phyloP scores from a whole-genome alignment of 2,797 vertebrate species.

The Remorina albescens region DNA sequence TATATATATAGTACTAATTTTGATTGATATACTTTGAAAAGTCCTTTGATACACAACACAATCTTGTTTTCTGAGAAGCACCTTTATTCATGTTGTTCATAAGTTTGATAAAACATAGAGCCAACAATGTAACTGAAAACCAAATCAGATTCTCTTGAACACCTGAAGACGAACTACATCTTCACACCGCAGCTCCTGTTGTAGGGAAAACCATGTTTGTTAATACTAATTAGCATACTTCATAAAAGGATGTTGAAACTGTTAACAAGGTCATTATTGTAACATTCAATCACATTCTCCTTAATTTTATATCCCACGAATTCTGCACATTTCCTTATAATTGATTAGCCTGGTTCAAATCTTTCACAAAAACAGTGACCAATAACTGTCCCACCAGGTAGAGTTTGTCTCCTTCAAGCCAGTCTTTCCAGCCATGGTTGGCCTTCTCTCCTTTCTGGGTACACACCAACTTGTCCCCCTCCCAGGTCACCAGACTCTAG shows the following conservation, averaged over 20 bases:
- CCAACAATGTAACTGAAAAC: conserved; percentile 23
- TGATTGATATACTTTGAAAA: no score
- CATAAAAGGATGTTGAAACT: neutral
- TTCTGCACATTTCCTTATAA: neutral
- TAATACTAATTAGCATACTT: conserved; percentile 4
- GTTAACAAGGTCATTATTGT: neutral
- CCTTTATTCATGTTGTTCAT: conserved; percentile 46
- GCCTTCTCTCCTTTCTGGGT: conserved; percentile 92
- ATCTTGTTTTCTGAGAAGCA: conserved; percentile 20
- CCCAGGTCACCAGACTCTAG: conserved; percentile 90
- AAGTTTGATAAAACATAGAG: conserved; percentile 14
- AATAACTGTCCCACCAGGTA: conserved; percentile 83
- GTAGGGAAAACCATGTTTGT: conserved; percentile 14
- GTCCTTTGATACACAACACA: neutral
- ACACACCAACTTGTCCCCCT: conserved; percentile 89
- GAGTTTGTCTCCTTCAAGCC: conserved; percentile 90
- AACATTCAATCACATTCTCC: neutral
- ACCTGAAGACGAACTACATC: conserved; percentile 89
- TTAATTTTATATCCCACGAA: neutral
- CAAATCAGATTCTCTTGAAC: conserved; percentile 82
- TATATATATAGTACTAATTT: no score
- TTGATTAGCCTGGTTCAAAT: neutral
- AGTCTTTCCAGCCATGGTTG: conserved; percentile 94
- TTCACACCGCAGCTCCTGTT: conserved; percentile 90
- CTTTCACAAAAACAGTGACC: neutral